Conservation (phyloP, 2,113 vertebrate genomes). For the Oryzias celebensis region DNA sequence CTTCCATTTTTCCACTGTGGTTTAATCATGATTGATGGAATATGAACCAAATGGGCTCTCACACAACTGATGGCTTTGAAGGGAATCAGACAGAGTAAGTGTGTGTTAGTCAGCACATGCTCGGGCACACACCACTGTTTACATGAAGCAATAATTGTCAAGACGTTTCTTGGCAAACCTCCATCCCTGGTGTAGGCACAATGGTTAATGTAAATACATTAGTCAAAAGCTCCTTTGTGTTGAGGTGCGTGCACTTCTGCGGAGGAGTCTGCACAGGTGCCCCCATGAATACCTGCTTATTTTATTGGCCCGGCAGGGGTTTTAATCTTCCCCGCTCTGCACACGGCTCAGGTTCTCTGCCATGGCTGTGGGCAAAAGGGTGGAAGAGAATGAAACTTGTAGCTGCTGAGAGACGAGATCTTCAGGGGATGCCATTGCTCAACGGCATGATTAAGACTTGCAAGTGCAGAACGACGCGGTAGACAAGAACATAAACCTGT, state of each 20-base stretch:
- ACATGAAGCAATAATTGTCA: constrained; percentile 33
- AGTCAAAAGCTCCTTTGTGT: constrained; percentile 63
- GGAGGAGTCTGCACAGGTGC: constrained; percentile 52
- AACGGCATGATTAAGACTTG: constrained; percentile 56
- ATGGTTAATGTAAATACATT: constrained; percentile 44
- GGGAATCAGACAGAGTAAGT: constrained; percentile 26
- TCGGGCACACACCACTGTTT: constrained; percentile 47
- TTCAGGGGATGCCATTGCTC: constrained; percentile 45
- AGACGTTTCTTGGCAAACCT: constrained; percentile 34
- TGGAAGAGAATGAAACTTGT: constrained; percentile 27
- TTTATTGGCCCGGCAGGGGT: constrained; percentile 49
- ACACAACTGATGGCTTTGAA: constrained; percentile 40
- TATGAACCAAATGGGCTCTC: constrained; percentile 38
- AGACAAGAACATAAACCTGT: constrained; percentile 69
- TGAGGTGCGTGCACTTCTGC: constrained; percentile 29
- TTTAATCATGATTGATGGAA: constrained; percentile 64
- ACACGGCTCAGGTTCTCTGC: constrained; percentile 38
- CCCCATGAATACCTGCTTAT: constrained; percentile 30
- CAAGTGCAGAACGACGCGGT: constrained; percentile 48
- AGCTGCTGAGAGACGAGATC: constrained; percentile 56
- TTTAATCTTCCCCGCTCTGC: constrained; percentile 50
- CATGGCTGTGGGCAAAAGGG: constrained; percentile 44
- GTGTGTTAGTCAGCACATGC: constrained; percentile 32
- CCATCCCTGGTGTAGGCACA: constrained; percentile 29
- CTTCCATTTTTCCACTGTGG: constrained; percentile 46